Evolutionary conservation across 1,140 invertebrate species (phyloP).

Genomic region (Hormaphis cornu): DNA sequence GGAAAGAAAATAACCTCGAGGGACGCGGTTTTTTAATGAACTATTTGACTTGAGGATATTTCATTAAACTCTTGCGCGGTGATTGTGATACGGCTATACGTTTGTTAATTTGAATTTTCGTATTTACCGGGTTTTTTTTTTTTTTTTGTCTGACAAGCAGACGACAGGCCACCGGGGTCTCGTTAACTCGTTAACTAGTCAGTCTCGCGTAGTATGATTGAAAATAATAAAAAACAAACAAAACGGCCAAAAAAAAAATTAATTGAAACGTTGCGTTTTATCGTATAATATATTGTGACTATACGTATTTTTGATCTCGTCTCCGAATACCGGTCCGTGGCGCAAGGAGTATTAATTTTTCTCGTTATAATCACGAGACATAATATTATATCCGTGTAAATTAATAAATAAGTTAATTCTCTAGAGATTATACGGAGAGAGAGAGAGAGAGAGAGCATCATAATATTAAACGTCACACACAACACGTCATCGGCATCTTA

Average conservation of each 20-base stretch:
- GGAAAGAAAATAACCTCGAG: no score
- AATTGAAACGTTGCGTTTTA: constrained; percentile 4
- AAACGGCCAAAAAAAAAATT: neutral
- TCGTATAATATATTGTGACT: neutral
- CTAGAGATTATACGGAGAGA: no score
- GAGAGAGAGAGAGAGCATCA: no score
- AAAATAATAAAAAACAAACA: no score
- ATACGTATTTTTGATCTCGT: neutral
- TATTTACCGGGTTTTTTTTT: neutral
- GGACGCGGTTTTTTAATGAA: no score
- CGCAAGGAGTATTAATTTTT: neutral
- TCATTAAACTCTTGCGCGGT: no score
- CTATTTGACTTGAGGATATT: no score
- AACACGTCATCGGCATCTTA: no score
- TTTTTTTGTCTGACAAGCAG: neutral
- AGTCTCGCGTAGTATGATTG: no score
- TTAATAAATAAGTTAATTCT: neutral
- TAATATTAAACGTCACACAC: no score
- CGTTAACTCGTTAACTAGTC: neutral
- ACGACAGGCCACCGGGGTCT: neutral
- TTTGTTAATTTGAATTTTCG: neutral
- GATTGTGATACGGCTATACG: no score
- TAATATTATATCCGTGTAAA: neutral
- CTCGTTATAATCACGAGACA: neutral
- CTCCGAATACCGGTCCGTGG: neutral